Evolutionary conservation across 2,113 vertebrate genomes (phyloP).

Genomic region (Todiramphus saurophagus): DNA sequence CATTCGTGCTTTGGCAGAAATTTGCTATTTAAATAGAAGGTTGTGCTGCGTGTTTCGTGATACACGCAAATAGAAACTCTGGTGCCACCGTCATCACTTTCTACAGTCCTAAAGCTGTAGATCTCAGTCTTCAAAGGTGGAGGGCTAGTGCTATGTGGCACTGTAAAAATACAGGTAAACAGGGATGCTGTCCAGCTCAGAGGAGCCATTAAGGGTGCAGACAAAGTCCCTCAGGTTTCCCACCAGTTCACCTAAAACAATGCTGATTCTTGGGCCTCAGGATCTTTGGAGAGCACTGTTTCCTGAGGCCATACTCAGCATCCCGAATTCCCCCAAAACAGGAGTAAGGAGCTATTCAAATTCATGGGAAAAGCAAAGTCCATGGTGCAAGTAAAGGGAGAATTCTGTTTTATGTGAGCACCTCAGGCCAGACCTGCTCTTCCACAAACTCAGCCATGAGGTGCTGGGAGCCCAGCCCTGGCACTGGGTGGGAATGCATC

Average conservation of each 20-base stretch:
- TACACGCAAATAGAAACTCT: not conserved
- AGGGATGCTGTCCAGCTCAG: not conserved
- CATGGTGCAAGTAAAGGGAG: not conserved
- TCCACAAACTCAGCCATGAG: not conserved
- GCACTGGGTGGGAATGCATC: not conserved
- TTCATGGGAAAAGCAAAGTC: accelerated
- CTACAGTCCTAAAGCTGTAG: not conserved
- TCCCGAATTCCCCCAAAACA: accelerated
- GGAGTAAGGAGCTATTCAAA: not conserved
- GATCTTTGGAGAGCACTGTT: not conserved
- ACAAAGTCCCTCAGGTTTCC: accelerated
- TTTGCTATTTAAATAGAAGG: slow-evolving; percentile 8
- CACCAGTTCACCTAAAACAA: not conserved
- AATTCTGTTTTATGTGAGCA: not conserved
- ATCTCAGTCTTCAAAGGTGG: not conserved
- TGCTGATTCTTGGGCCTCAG: not conserved
- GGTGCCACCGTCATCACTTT: not conserved
- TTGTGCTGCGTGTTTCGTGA: not conserved
- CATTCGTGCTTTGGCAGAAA: not conserved
- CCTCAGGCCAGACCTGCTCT: not conserved
- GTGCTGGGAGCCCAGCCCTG: accelerated
- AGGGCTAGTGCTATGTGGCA: not conserved
- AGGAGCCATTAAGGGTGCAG: accelerated
- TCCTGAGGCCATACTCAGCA: not conserved
- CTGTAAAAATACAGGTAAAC: not conserved